Evolutionary conservation across 2,888 invertebrate genomes (phyloP).

Genomic region (Spisula subtruncata): DNA sequence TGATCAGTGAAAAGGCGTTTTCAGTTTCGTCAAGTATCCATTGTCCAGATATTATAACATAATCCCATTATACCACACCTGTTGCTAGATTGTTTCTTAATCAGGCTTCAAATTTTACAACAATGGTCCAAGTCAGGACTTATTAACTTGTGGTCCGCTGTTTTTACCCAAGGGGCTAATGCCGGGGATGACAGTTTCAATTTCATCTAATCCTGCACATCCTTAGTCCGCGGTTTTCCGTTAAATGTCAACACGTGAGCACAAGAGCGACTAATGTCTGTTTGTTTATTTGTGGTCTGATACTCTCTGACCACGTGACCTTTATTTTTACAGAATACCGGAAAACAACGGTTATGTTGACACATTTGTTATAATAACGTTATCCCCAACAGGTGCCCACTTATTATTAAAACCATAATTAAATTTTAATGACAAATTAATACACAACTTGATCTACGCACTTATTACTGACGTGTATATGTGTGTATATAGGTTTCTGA

Average conservation of each 20-base stretch:
- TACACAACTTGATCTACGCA: no score
- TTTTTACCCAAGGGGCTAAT: background rate
- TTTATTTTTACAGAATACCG: background rate
- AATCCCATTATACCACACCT: conserved; percentile 21
- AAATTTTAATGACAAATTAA: background rate
- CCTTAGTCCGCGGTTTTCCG: conserved; percentile 14
- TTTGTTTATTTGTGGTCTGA: background rate
- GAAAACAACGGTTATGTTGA: background rate
- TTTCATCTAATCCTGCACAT: background rate
- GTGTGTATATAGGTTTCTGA: no score
- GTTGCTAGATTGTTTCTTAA: conserved; percentile 4
- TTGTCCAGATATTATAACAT: conserved; percentile 1
- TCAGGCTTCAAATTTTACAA: conserved; percentile 1
- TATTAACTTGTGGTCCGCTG: background rate
- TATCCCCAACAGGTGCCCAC: background rate
- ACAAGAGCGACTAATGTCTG: background rate
- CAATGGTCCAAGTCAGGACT: background rate
- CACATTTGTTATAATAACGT: background rate
- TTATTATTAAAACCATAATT: background rate
- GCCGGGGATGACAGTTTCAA: background rate
- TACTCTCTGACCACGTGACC: background rate
- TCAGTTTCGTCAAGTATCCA: background rate
- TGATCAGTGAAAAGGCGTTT: background rate
- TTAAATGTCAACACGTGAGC: conserved; percentile 40
- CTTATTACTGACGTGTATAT: no score